Conservation (phyloP, 2,888 invertebrate species). For the Eledona agricola region DNA sequence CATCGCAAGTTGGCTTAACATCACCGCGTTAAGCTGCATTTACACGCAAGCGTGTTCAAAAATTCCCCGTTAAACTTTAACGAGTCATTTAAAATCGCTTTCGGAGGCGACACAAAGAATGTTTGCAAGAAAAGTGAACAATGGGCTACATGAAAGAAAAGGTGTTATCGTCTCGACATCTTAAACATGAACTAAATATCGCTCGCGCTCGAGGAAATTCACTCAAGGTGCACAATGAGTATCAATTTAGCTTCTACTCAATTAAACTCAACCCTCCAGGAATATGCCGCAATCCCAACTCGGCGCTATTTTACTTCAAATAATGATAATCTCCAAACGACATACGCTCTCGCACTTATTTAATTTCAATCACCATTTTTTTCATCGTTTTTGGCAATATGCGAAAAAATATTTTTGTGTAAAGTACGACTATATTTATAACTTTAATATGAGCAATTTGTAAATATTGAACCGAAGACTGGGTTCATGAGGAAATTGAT, state of each 20-base stretch:
- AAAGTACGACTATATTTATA: no score
- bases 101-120: no score
- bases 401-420: no score
- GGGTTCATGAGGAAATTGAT: no score
- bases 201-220: slow-evolving; percentile 27
- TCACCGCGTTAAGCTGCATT: slow-evolving; percentile 5
- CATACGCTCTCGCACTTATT: not conserved
- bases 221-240: slow-evolving; percentile 33
- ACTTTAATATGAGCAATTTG: no score
- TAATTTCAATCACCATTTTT: no score
- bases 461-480: no score
- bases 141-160: slow-evolving; percentile 22
- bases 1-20: slow-evolving; percentile 21
- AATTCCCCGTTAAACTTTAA: slow-evolving; percentile 42
- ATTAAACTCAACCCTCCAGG: slow-evolving; percentile 31
- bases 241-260: slow-evolving; percentile 34
- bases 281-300: slow-evolving; percentile 27
- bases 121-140: slow-evolving; percentile 28
- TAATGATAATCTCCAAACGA: slow-evolving; percentile 7
- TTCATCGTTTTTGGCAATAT: no score
- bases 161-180: slow-evolving; percentile 27
- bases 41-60: slow-evolving; percentile 21
- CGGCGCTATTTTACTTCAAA: slow-evolving; percentile 21
- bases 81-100: slow-evolving; percentile 44
- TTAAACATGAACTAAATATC: slow-evolving; percentile 33